A percentile compares a stretch with the other conserved stretches of the same genome.
Conservation (phyloP, 1,140 invertebrate species). For the Proales similis region DNA sequence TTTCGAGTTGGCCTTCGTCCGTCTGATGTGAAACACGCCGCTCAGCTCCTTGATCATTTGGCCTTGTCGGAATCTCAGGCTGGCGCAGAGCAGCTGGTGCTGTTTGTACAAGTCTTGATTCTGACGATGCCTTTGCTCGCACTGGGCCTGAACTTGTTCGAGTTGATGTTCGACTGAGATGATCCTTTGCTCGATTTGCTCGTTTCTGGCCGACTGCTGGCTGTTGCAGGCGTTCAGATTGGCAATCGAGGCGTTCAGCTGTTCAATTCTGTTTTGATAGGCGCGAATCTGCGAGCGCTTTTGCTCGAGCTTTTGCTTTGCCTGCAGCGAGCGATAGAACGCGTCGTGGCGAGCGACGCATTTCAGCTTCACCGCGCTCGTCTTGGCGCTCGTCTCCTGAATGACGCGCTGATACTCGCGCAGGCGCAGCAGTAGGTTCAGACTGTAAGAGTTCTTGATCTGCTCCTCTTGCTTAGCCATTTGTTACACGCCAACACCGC, state of each 20-base stretch:
- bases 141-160: too few species aligned
- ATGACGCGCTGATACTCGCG: constrained; percentile 16
- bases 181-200: too few species aligned
- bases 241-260: neutral
- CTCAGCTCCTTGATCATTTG: constrained; percentile 1
- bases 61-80: constrained; percentile 1
- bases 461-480: too few species aligned
- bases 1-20: neutral
- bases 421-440: constrained; percentile 6
- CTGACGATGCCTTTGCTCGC: too few species aligned
- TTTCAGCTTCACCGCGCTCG: too few species aligned
- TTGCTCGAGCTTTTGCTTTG: neutral
- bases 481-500: too few species aligned
- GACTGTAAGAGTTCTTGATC: constrained; percentile 27
- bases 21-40: constrained; percentile 3
- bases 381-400: constrained; percentile 4
- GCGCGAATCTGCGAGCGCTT: neutral
- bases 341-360: too few species aligned
- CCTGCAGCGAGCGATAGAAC: too few species aligned
- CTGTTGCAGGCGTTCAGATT: neutral
- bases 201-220: too few species aligned
- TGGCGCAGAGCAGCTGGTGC: neutral
- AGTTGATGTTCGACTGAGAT: too few species aligned
- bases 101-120: neutral
- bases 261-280: constrained; percentile 6